Conservation (phyloP, 2,888 invertebrate genomes). For the Saturnia japonica region DNA sequence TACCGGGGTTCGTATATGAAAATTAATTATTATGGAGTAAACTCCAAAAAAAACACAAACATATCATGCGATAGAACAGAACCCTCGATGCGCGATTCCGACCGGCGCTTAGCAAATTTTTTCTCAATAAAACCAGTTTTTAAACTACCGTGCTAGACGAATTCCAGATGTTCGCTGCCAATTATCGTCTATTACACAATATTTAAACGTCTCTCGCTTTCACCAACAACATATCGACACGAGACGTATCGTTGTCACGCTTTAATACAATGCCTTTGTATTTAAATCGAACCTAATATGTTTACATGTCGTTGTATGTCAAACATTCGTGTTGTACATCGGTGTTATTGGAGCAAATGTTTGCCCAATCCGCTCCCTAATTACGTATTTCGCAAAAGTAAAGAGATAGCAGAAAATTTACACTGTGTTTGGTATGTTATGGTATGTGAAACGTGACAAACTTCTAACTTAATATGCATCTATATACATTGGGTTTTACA, state of each 20-base stretch:
- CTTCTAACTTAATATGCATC: no score
- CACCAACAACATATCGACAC: conserved; percentile 1
- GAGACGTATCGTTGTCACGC: background rate
- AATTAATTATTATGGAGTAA: no score
- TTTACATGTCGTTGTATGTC: background rate
- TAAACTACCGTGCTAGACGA: conserved; percentile 1
- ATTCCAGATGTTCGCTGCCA: conserved; percentile 9
- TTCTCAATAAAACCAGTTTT: background rate
- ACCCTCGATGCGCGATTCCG: background rate
- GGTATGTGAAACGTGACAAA: no score
- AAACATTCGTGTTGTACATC: background rate
- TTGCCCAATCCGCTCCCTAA: background rate
- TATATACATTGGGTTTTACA: no score
- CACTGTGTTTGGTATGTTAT: no score
- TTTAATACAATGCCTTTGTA: conserved; percentile 5
- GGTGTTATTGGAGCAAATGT: background rate
- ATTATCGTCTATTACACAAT: conserved; percentile 7
- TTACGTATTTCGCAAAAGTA: background rate
- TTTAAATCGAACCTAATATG: background rate
- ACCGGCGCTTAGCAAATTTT: background rate
- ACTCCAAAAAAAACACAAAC: background rate
- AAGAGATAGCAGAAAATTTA: no score
- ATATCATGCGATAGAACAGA: background rate
- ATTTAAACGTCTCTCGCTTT: conserved; percentile 8
- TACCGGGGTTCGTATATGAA: no score